Base-by-base conservation (phyloP, 2,797 vertebrate species). In the Enteromius treurensis region DNA sequence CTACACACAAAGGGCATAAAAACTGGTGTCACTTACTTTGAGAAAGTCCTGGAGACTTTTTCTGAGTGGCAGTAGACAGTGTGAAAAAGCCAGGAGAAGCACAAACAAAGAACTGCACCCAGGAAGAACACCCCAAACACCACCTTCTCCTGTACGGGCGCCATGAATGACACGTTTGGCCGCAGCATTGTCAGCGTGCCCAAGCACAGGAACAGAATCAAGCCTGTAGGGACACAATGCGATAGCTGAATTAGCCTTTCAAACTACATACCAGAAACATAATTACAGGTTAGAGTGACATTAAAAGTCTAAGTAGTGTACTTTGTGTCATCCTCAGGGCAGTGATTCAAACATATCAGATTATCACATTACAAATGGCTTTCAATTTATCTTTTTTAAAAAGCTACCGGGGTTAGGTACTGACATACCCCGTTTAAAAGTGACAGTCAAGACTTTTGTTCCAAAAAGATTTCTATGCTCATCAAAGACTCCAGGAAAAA, bases 61-160 rank as follows among this genome's bases (percentile, higher is more conserved):
- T 99, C 98, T 0, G 98, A 99, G 91, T 99, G 98, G 92, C 98
- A 99, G 93, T 99, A 99, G 92, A 99, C 98, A 0, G 98, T 99
- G 91, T 99, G 98, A 90, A 99, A 99, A 55, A 99, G 97, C 98
- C 98, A 99, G 86, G 98, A 99, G 93, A 99, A 99, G 91, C 98
- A 97, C 94, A 99, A 97, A 90, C 98, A 99, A 81, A 99, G 96
- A 89, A 99, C 97, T 0, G 98, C 98, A 15, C 98, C 98, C 89
- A 99, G 89, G 90, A 99, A 99, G 92, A 99, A 99, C 97, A 99
- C 98, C 83, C 98, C 98, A 0, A 99, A 97, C 82, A 99, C 98
- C 91, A 99, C 98, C 89, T 99, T 99, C 94, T 99, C 98, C 93
- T 99, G 98, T n/a, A 99, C 94, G 0, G 98, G 98, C 29, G 98